These are phyloP conservation scores for Chlorops oryzae DNA, from an alignment of 1,140 invertebrate species.

Conservation along the genomic window DNA sequence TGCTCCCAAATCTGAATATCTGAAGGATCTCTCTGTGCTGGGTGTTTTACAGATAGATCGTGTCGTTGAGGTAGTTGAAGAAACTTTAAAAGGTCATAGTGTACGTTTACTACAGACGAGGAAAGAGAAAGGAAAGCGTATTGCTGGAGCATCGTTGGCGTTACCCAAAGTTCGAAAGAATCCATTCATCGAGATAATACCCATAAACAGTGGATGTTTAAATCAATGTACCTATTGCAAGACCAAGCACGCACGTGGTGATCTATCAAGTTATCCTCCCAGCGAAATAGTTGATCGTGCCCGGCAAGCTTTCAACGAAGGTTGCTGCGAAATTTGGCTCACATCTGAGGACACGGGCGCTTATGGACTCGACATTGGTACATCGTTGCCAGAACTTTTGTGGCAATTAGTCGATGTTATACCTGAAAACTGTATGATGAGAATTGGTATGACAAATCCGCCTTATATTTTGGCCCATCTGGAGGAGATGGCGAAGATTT, in stretches of 20 bases:
- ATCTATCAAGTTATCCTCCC: slow-evolving; percentile 87
- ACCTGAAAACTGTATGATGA: slow-evolving; percentile 80
- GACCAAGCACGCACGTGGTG: slow-evolving; percentile 94
- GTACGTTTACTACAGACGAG: slow-evolving; percentile 72
- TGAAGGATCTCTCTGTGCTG: slow-evolving; percentile 78
- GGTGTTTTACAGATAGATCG: slow-evolving; percentile 97
- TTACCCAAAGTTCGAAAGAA: slow-evolving; percentile 94
- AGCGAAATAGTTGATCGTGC: slow-evolving; percentile 76
- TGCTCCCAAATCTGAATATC: slow-evolving; percentile 65
- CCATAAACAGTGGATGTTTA: slow-evolving; percentile 95
- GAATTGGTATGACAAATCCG: slow-evolving; percentile 96
- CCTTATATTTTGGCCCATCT: slow-evolving; percentile 96
- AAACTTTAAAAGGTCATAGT: slow-evolving; percentile 81
- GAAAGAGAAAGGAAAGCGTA: slow-evolving; percentile 70
- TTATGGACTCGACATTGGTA: slow-evolving; percentile 91
- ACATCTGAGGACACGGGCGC: slow-evolving; percentile 98
- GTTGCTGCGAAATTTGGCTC: slow-evolving; percentile 95
- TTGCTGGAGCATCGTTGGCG: slow-evolving; percentile 76
- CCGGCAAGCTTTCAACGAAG: slow-evolving; percentile 81
- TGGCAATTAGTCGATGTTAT: slow-evolving; percentile 83
- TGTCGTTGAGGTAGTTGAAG: slow-evolving; percentile 98
- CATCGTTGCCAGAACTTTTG: slow-evolving; percentile 78
- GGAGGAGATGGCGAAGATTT: slow-evolving; percentile 83
- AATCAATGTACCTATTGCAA: slow-evolving; percentile 99
- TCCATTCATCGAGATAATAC: slow-evolving; percentile 94